These are phyloP conservation scores for Melanotaenia maccullochi DNA, from an alignment of 2,797 vertebrate species.

Conservation along the genomic window DNA sequence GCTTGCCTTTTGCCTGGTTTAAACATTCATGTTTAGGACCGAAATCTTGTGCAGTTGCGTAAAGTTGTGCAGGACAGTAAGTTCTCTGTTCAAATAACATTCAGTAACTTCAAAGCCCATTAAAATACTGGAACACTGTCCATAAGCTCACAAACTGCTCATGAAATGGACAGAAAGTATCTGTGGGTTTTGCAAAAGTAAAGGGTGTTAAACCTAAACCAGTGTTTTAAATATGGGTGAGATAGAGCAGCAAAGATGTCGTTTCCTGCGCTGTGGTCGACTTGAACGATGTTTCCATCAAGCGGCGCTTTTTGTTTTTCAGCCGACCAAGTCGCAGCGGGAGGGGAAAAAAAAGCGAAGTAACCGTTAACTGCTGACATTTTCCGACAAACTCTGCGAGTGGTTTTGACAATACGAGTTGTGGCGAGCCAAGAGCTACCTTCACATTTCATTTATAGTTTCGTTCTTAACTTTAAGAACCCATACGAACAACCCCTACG, in stretches of 20 bases:
- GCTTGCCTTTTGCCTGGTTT: too few relatives aligned
- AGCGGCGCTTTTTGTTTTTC: conserved; percentile 28
- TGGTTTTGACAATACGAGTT: conserved; percentile 12
- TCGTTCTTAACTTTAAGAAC: background rate
- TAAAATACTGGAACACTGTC: too few relatives aligned
- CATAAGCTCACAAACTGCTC: background rate
- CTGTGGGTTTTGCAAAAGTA: too few relatives aligned
- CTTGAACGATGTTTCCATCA: conserved; percentile 37
- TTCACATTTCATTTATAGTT: background rate
- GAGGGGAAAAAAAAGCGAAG: conserved; percentile 7
- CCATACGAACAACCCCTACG: background rate
- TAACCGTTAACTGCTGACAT: conserved; percentile 24
- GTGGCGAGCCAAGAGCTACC: background rate
- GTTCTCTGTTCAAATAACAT: background rate
- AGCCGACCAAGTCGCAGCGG: conserved; percentile 3
- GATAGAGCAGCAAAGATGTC: conserved; percentile 11
- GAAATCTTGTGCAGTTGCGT: too few relatives aligned
- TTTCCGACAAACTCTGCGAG: conserved; percentile 49
- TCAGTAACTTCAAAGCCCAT: too few relatives aligned
- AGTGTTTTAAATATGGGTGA: background rate
- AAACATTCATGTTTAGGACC: too few relatives aligned
- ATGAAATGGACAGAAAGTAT: background rate
- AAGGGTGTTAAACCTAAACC: background rate
- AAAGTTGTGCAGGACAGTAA: background rate
- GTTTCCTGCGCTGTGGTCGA: conserved; percentile 52